phyloP scores from a whole-genome alignment of 2,888 invertebrate species.

The Leptopilina drosophilae region DNA sequence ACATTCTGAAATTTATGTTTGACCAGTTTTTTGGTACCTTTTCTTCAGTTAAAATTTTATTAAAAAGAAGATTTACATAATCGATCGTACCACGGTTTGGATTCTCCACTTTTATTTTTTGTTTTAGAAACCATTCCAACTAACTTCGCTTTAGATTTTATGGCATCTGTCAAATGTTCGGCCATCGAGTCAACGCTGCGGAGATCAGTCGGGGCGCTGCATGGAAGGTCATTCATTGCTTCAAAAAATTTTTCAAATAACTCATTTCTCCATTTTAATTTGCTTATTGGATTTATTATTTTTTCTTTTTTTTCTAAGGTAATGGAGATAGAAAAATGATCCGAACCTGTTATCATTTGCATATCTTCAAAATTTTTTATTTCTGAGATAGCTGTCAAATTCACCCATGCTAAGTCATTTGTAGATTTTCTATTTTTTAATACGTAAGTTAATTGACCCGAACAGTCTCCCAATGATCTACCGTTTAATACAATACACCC shows the following conservation, averaged over 20 bases:
- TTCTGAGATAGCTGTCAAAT: constrained; percentile 9
- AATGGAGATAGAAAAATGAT: background rate
- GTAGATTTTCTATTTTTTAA: background rate
- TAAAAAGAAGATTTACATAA: background rate
- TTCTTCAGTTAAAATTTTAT: constrained; percentile 1
- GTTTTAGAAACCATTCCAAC: constrained; percentile 5
- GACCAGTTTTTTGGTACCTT: background rate
- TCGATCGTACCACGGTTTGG: background rate
- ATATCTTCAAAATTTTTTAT: background rate
- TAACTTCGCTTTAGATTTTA: constrained; percentile 10
- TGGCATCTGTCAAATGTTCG: background rate
- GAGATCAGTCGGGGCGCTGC: background rate
- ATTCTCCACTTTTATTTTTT: constrained; percentile 8
- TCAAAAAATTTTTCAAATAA: background rate
- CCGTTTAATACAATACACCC: too few species aligned
- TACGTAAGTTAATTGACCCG: constrained; percentile 1
- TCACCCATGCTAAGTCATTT: background rate
- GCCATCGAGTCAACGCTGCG: background rate
- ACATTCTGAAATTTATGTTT: background rate
- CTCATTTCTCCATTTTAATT: background rate
- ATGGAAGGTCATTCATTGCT: background rate
- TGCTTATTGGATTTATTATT: background rate
- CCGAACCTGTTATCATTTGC: background rate
- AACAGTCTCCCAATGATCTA: too few species aligned
- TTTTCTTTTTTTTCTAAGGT: constrained; percentile 4